phyloP scores from a whole-genome alignment of 2,797 vertebrate species.

The Tapirus indicus region DNA sequence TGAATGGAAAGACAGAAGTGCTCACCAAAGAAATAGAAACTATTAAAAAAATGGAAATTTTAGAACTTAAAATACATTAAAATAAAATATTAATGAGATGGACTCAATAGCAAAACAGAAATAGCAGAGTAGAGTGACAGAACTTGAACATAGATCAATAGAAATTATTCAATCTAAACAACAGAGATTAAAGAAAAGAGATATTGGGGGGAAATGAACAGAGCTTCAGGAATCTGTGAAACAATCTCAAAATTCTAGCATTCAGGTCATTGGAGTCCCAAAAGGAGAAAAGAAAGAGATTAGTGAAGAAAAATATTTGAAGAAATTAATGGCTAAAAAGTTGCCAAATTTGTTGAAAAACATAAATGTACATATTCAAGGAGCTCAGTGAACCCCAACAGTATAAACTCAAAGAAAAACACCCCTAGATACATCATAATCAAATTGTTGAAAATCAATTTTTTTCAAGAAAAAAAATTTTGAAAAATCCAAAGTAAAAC shows the following conservation, averaged over 20 bases:
- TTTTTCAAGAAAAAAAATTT: neutral
- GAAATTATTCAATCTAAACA: neutral
- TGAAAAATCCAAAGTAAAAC: neutral
- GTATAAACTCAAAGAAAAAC: conserved; percentile 31
- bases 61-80: neutral
- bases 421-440: neutral
- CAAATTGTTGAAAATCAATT: neutral
- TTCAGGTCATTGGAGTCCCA: neutral
- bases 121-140: neutral
- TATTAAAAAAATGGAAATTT: neutral
- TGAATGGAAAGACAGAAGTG: neutral
- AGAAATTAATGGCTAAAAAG: neutral
- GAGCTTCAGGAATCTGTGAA: neutral
- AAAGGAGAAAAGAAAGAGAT: neutral
- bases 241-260: neutral
- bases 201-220: neutral
- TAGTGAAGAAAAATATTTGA: neutral
- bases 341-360: neutral
- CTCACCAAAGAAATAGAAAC: neutral
- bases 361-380: neutral
- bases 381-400: neutral
- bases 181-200: neutral
- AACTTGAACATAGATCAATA: neutral
- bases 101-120: neutral
- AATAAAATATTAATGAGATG: neutral